phyloP scores from a whole-genome alignment of 2,797 vertebrate genomes.

The Falco rusticolus region DNA sequence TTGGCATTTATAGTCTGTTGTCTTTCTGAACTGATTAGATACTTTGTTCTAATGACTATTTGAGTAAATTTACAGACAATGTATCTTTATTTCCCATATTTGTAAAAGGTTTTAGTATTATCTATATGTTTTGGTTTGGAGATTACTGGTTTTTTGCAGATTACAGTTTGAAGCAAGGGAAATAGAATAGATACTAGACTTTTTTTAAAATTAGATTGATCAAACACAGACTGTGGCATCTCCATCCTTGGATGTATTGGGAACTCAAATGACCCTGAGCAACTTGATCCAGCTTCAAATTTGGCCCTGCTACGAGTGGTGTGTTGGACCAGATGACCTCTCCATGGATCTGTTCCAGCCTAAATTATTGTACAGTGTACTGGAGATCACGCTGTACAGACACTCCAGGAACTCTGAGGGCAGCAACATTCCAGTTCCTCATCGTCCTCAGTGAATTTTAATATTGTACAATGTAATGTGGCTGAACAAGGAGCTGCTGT shows the following conservation, averaged over 20 bases:
- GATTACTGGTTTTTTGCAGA: not conserved
- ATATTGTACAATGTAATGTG: not conserved
- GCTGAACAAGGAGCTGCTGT: not conserved
- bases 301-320: not conserved
- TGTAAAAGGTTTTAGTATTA: not conserved
- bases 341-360: conserved; percentile 35
- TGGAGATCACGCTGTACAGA: not conserved
- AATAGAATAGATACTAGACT: not conserved
- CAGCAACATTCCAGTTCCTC: conserved; percentile 4
- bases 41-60: not conserved
- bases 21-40: not conserved
- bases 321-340: conserved; percentile 32
- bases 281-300: not conserved
- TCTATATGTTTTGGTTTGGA: not conserved
- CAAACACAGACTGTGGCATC: not conserved
- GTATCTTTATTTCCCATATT: not conserved
- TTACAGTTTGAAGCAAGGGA: not conserved
- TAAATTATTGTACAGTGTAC: not conserved
- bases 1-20: not conserved
- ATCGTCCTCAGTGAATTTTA: not conserved
- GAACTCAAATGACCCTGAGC: conserved; percentile 25
- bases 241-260: not conserved
- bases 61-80: not conserved
- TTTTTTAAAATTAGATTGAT: not conserved
- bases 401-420: not conserved